A percentile compares a stretch with the other conserved stretches of the same genome.
These are phyloP conservation scores for Salticus scenicus DNA, from an alignment of 2,888 invertebrate genomes.

Conservation along the genomic window DNA sequence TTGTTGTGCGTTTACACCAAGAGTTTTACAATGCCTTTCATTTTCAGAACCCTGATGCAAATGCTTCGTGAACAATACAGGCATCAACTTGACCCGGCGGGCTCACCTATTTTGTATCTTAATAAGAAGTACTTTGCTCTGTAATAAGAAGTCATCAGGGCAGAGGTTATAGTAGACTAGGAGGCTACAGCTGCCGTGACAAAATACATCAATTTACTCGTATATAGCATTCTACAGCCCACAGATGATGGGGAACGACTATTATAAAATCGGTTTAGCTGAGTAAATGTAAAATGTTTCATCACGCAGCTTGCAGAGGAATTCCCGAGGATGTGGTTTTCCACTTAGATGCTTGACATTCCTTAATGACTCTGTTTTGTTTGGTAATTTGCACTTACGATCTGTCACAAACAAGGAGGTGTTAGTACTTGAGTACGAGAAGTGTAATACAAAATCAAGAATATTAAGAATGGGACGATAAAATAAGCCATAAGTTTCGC, in stretches of 20 bases:
- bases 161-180: constrained; percentile 26
- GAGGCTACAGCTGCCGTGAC: constrained; percentile 36
- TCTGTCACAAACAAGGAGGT: not conserved
- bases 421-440: too few relatives aligned
- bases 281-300: constrained; percentile 18
- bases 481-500: too few relatives aligned
- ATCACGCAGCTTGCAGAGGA: constrained; percentile 17
- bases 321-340: not conserved
- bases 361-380: not conserved
- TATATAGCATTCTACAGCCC: not conserved
- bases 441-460: too few relatives aligned
- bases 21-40: constrained; percentile 43
- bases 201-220: constrained; percentile 39
- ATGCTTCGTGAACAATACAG: constrained; percentile 37
- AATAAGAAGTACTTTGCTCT: constrained; percentile 47
- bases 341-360: not conserved
- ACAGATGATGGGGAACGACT: constrained; percentile 21
- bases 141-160: constrained; percentile 54
- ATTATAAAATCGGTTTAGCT: constrained; percentile 38
- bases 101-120: constrained; percentile 45
- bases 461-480: too few relatives aligned
- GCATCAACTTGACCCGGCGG: constrained; percentile 26
- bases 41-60: constrained; percentile 9
- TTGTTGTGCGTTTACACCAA: constrained; percentile 32
- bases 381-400: not conserved